Percentiles rank a stretch among this genome's conserved stretches.
These are phyloP conservation scores for Parochlus steinenii DNA, from an alignment of 2,888 invertebrate species.

Conservation along the genomic window DNA sequence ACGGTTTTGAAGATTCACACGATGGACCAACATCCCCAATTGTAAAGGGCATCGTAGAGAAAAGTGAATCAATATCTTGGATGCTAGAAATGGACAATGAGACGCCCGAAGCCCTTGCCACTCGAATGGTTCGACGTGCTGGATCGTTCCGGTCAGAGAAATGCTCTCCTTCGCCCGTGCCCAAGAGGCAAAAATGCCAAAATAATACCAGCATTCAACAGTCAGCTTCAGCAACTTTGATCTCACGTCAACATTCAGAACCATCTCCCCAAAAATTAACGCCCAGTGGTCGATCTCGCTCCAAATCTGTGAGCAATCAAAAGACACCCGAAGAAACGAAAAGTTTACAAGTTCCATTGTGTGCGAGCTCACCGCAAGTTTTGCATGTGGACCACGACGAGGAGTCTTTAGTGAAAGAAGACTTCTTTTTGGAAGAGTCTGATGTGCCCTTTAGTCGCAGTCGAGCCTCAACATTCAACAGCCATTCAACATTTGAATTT, in stretches of 20 bases:
- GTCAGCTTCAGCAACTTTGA: slow-evolving; percentile 36
- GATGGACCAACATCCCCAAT: slow-evolving; percentile 54
- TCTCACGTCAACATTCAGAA: slow-evolving; percentile 21
- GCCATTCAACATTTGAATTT: slow-evolving; percentile 4
- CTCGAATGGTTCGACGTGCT: slow-evolving; percentile 50
- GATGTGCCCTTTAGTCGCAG: not conserved
- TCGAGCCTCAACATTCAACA: slow-evolving; percentile 1
- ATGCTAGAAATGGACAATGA: slow-evolving; percentile 62
- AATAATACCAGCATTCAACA: slow-evolving; percentile 26
- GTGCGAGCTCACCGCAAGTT: slow-evolving; percentile 18
- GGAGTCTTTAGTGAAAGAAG: slow-evolving; percentile 4
- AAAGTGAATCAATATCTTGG: slow-evolving; percentile 75
- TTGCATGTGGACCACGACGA: not conserved
- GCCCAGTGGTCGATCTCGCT: slow-evolving; percentile 24
- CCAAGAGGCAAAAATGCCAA: slow-evolving; percentile 20
- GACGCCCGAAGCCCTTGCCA: slow-evolving; percentile 52
- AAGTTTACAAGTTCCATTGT: slow-evolving; percentile 13
- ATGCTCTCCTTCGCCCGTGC: slow-evolving; percentile 21
- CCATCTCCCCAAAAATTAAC: slow-evolving; percentile 26
- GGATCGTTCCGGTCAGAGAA: slow-evolving; percentile 40
- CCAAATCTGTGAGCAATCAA: slow-evolving; percentile 30
- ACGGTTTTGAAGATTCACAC: slow-evolving; percentile 33
- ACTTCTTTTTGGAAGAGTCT: slow-evolving; percentile 1
- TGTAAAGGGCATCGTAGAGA: slow-evolving; percentile 69
- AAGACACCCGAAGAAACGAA: slow-evolving; percentile 12